Conservation (phyloP, 2,113 vertebrate species). For the Rynchops niger region DNA sequence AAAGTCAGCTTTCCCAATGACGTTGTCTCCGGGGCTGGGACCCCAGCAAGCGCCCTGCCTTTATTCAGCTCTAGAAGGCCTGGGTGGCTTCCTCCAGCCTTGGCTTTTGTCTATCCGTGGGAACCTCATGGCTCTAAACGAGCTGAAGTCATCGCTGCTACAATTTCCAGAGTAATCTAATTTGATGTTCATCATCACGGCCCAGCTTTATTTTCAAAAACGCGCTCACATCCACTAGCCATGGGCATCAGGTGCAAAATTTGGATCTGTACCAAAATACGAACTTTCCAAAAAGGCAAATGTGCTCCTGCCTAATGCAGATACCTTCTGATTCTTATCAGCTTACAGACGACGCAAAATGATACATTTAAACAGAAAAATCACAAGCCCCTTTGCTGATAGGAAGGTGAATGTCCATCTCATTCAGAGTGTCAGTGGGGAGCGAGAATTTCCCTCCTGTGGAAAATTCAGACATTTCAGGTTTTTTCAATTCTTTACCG, state of each 20-base stretch:
- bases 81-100: neutral
- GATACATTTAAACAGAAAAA: neutral
- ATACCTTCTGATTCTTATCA: neutral
- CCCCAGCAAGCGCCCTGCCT: neutral
- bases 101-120: neutral
- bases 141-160: neutral
- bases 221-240: neutral
- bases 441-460: neutral
- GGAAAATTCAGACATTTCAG: neutral
- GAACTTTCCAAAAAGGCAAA: neutral
- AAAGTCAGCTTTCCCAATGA: neutral
- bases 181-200: neutral
- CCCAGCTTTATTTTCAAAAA: neutral
- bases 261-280: neutral
- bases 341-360: neutral
- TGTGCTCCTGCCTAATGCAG: neutral
- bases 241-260: neutral
- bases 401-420: neutral
- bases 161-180: neutral
- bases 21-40: neutral
- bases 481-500: neutral
- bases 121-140: neutral
- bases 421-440: neutral
- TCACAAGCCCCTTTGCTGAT: neutral
- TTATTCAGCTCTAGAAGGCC: neutral